Evolutionary conservation across 2,797 vertebrate genomes (phyloP).

Genomic region (Galagoides demidoff): DNA sequence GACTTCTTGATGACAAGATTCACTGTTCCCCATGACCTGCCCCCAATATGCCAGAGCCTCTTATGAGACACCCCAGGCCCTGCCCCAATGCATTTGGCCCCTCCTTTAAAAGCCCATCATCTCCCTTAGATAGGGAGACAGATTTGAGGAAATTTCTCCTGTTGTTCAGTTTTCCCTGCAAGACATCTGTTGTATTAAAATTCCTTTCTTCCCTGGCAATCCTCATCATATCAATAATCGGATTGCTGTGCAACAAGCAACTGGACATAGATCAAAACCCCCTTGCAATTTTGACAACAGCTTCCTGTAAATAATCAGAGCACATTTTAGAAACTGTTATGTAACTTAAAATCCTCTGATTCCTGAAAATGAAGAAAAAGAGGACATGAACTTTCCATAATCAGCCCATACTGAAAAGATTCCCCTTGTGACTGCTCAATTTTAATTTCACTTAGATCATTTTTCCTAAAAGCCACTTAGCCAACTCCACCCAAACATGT

Average conservation of each 20-base stretch:
- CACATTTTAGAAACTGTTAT: neutral
- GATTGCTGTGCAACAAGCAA: neutral
- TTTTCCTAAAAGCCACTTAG: neutral
- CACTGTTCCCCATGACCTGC: neutral
- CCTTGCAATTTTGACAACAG: neutral
- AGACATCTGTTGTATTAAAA: neutral
- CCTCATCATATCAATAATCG: neutral
- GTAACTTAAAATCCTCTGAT: constrained; percentile 24
- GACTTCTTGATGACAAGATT: neutral
- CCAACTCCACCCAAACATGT: neutral
- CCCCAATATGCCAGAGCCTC: neutral
- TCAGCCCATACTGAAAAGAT: neutral
- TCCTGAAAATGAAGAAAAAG: neutral
- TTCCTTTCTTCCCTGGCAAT: neutral
- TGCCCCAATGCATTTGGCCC: neutral
- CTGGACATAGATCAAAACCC: neutral
- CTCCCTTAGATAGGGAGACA: neutral
- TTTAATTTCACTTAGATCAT: constrained; percentile 17
- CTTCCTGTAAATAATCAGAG: neutral
- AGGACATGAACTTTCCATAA: neutral
- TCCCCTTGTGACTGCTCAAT: neutral
- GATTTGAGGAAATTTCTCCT: neutral
- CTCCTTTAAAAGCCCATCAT: neutral
- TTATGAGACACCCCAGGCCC: neutral
- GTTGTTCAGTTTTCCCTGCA: neutral